Percentiles rank a stretch among this genome's conserved stretches.
Conservation (phyloP, 1,140 invertebrate genomes). For the Doryteuthis pealeii region DNA sequence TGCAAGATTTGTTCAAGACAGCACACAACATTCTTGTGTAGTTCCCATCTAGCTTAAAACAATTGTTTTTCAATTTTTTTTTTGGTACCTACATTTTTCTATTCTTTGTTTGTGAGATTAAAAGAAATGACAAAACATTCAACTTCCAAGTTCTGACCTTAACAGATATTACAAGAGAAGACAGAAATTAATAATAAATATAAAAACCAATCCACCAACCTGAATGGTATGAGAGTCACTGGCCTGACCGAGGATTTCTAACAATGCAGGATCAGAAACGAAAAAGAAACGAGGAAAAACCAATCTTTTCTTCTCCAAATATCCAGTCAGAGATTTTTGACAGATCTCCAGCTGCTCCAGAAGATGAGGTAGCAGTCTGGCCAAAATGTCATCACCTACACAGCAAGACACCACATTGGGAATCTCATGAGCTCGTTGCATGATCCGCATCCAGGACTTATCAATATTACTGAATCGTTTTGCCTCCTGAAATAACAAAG, state of each 20-base stretch:
- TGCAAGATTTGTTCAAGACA: too few relatives aligned
- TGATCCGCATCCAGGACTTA: conserved; percentile 98
- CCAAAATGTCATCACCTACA: conserved; percentile 90
- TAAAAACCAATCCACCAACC: conserved; percentile 29
- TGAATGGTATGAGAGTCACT: conserved; percentile 97
- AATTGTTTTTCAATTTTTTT: too few relatives aligned
- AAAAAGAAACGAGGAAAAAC: conserved; percentile 98
- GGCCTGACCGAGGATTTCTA: conserved; percentile 96
- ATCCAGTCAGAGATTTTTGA: conserved; percentile 95
- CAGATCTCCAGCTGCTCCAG: conserved; percentile 96
- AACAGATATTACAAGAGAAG: too few relatives aligned
- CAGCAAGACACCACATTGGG: conserved; percentile 93
- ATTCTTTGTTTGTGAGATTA: too few relatives aligned
- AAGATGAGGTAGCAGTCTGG: conserved; percentile 88
- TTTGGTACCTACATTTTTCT: too few relatives aligned
- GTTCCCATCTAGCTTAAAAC: too few relatives aligned
- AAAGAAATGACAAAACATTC: too few relatives aligned
- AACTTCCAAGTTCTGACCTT: too few relatives aligned
- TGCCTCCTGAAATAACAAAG: conserved; percentile 60
- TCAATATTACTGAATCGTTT: conserved; percentile 90
- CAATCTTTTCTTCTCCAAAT: conserved; percentile 92
- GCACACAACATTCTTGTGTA: too few relatives aligned
- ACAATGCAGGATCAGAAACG: conserved; percentile 92
- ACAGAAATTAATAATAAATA: too few relatives aligned
- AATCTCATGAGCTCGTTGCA: conserved; percentile 93